Evolutionary conservation across 2,888 invertebrate species (phyloP).

Genomic region (Scaptomyza tumidula): DNA sequence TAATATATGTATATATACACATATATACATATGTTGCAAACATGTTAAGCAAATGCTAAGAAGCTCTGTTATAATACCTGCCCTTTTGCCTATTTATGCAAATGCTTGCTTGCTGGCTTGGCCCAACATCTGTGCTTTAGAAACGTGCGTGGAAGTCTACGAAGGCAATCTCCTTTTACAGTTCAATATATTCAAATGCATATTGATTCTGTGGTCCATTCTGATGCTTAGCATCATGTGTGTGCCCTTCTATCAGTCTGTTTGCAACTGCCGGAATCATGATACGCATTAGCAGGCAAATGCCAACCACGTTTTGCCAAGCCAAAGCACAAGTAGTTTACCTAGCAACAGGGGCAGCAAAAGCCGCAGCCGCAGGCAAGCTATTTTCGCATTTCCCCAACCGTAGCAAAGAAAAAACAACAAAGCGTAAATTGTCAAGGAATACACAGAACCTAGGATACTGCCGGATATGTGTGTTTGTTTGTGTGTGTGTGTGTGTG

Average conservation of each 20-base stretch:
- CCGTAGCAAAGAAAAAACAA: slow-evolving; percentile 8
- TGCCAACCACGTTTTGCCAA: slow-evolving; percentile 18
- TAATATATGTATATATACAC: not conserved
- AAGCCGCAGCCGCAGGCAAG: slow-evolving; percentile 22
- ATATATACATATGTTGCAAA: slow-evolving; percentile 1
- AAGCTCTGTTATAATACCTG: slow-evolving; percentile 50
- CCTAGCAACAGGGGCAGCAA: slow-evolving; percentile 46
- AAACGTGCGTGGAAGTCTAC: slow-evolving; percentile 61
- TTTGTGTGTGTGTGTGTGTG: slow-evolving; percentile 1
- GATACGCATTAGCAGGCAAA: slow-evolving; percentile 74
- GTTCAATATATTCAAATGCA: slow-evolving; percentile 71
- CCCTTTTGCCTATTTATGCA: slow-evolving; percentile 62
- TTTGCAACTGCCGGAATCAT: slow-evolving; percentile 72
- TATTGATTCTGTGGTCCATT: slow-evolving; percentile 77
- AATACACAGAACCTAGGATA: slow-evolving; percentile 19
- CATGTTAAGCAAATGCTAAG: slow-evolving; percentile 12
- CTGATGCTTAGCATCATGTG: slow-evolving; percentile 7
- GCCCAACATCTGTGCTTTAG: slow-evolving; percentile 14
- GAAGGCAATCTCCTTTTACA: slow-evolving; percentile 14
- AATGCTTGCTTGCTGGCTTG: slow-evolving; percentile 33
- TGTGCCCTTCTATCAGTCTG: slow-evolving; percentile 33
- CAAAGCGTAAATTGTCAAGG: slow-evolving; percentile 46
- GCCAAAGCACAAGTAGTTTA: slow-evolving; percentile 29
- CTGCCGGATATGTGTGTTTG: slow-evolving; percentile 6
- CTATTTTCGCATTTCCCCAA: slow-evolving; percentile 20